Conservation (phyloP, 2,113 vertebrate genomes). For the Rissa tridactyla region DNA sequence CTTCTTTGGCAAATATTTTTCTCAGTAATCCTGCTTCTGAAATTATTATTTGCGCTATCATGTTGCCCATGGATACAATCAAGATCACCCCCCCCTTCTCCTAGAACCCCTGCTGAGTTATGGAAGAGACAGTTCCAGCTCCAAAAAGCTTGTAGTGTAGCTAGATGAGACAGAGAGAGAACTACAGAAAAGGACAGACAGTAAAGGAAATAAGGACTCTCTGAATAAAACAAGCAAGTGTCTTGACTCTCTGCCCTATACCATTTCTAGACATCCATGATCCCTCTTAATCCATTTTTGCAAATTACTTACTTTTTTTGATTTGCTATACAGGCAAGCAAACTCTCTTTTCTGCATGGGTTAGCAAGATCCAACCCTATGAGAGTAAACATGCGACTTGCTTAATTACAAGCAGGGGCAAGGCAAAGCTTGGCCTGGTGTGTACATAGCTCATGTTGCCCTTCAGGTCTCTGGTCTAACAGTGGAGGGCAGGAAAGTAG, state of each 20-base stretch:
- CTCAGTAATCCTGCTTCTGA: not conserved
- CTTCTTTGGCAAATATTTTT: not conserved
- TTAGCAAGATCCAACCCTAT: not conserved
- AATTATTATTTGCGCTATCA: not conserved
- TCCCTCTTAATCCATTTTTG: not conserved
- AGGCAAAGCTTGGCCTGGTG: not conserved
- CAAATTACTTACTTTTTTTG: not conserved
- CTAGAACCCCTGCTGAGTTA: not conserved
- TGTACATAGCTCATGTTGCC: not conserved
- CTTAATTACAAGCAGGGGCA: not conserved
- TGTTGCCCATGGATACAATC: not conserved
- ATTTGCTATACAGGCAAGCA: not conserved
- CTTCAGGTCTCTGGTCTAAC: not conserved
- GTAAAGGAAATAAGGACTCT: not conserved
- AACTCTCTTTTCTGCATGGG: not conserved
- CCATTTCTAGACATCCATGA: not conserved
- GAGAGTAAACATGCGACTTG: not conserved
- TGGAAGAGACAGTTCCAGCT: not conserved
- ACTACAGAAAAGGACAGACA: not conserved
- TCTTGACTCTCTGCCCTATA: not conserved
- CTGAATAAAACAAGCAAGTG: not conserved
- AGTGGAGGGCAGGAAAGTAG: not conserved
- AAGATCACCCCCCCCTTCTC: not conserved
- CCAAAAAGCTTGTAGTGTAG: not conserved
- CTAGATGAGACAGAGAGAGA: not conserved